phyloP scores from a whole-genome alignment of 1,140 invertebrate genomes.

The Leptinotarsa texana region DNA sequence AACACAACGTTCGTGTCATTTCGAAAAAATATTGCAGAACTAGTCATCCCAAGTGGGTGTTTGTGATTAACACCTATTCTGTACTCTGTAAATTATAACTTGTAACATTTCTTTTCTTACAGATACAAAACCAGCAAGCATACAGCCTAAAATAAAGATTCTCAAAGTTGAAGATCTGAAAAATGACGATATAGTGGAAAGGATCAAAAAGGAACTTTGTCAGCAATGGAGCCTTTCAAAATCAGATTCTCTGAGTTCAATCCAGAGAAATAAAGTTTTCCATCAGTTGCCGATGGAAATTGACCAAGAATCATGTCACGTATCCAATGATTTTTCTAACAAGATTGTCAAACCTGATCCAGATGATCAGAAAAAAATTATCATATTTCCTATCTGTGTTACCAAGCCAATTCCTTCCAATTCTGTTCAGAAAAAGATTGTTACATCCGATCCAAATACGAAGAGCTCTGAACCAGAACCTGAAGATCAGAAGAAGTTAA shows the following conservation, averaged over 20 bases:
- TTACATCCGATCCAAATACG: no score
- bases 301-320: no score
- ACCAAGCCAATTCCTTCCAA: no score
- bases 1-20: no score
- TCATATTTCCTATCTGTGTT: not conserved
- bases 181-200: constrained; percentile 40
- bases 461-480: no score
- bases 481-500: no score
- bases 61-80: no score
- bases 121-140: constrained; percentile 7
- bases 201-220: constrained; percentile 45
- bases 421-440: no score
- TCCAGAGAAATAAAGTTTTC: not conserved
- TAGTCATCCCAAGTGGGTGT: no score
- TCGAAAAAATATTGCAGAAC: no score
- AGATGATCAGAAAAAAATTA: not conserved
- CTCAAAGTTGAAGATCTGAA: constrained; percentile 43
- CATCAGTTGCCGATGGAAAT: not conserved
- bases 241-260: constrained; percentile 2
- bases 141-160: constrained; percentile 35
- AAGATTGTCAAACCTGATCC: constrained; percentile 4
- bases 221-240: constrained; percentile 22
- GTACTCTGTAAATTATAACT: no score
- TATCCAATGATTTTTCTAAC: no score
- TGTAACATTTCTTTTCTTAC: not conserved